These are phyloP conservation scores for Nemotelus nigrinus DNA, from an alignment of 2,888 invertebrate species.

Conservation along the genomic window DNA sequence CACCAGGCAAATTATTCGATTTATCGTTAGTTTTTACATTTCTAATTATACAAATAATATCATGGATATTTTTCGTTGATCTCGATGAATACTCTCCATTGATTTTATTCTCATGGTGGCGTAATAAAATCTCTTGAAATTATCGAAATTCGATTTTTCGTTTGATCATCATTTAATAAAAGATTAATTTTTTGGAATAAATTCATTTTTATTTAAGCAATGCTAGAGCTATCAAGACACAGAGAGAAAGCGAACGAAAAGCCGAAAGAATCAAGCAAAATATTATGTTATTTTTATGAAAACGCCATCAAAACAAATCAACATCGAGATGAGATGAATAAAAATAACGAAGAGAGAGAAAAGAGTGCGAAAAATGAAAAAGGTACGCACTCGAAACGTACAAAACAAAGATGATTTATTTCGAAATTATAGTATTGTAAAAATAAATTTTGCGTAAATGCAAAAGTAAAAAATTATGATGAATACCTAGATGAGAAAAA, in stretches of 20 bases:
- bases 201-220: constrained; percentile 24
- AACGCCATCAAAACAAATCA: not conserved
- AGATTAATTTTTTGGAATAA: constrained; percentile 31
- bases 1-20: constrained; percentile 42
- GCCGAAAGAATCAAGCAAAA: not conserved
- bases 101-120: constrained; percentile 57
- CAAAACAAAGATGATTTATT: not conserved
- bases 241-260: not conserved
- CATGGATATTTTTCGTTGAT: constrained; percentile 54
- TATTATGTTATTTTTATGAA: constrained; percentile 14
- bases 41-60: constrained; percentile 53
- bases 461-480: not conserved
- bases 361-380: not conserved
- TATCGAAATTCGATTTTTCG: constrained; percentile 52
- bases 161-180: constrained; percentile 55
- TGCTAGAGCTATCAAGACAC: constrained; percentile 1
- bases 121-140: constrained; percentile 58
- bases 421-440: not conserved
- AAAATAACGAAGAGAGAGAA: not conserved
- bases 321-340: not conserved
- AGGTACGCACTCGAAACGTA: not conserved
- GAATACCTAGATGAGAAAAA: not conserved
- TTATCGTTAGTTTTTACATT: constrained; percentile 52
- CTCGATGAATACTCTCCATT: constrained; percentile 56
- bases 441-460: not conserved